Base-by-base conservation (phyloP, 2,888 invertebrate genomes). In the Rhamphomyia laevipes region DNA sequence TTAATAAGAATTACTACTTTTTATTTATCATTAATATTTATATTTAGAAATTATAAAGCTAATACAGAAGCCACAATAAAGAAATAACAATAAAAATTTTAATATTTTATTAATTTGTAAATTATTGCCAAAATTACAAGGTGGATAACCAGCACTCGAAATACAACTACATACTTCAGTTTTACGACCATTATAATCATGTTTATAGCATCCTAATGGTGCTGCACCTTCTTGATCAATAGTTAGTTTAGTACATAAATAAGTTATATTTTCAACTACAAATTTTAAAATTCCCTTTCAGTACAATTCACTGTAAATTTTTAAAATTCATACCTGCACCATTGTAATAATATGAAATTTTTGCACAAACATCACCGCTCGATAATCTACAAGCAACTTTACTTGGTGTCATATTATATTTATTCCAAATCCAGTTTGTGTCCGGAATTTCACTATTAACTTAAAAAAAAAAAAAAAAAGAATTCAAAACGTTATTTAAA, bases 261-360 rank as follows among this genome's bases (percentile, higher is more conserved):
- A 79, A 0, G 83, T 84, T 3, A 81, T 76, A 61, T 84, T 84
- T 63, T 78, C 75, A 53, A 77, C 84, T 84, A 64, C 31, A 57
- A 53, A 53, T 48, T 31, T 31, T 27, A 46, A 41, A 15, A 45
- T 13, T 21, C 18, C 37, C 6, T 38, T 43, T 37, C 9, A 37
- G 31, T 21, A 37, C 2, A 38, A 17, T 17, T 10, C 5, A 10
- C 5, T 37, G 11, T 13, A 6, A 13, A 37, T 37, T 6, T 17
- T 17, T 2, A 38, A 40, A 23, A 46, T 37, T 31, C 72, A 72
- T 66, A 83, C 82, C 73, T 52, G 66, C 66, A n/a, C 75, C 75
- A 60, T 81, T 74, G 58, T 78, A 81, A 50, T 70, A 75, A 58
- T 78, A 80, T 0, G 78, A 77, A 60, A 77, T 82, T 55, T 75